Conservation (phyloP, 2,797 vertebrate species). For the Manis pentadactyla region DNA sequence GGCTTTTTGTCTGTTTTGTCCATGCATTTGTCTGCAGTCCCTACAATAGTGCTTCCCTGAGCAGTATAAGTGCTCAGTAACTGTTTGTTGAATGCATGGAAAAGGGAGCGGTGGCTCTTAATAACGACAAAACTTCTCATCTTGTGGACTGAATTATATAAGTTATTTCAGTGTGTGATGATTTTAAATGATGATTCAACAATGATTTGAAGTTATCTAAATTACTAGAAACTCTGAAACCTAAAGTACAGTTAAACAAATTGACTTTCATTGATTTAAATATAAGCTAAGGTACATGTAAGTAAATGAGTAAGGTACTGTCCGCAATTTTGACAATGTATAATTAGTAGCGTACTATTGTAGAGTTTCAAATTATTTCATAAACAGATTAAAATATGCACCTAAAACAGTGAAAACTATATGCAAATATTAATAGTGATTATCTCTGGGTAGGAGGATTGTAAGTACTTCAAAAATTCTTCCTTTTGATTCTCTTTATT, state of each 20-base stretch:
- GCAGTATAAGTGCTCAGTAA: not conserved
- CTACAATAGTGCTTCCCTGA: not conserved
- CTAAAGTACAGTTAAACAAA: slow-evolving; percentile 7
- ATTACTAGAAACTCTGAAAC: not conserved
- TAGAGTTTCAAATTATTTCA: not conserved
- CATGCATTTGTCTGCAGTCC: not conserved
- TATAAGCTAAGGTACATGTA: not conserved
- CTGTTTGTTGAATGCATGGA: not conserved
- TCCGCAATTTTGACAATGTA: not conserved
- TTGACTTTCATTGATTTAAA: not conserved
- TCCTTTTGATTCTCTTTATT: not conserved
- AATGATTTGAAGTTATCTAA: not conserved
- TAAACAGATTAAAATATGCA: not conserved
- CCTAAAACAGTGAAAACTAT: not conserved
- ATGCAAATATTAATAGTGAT: not conserved
- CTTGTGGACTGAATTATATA: not conserved
- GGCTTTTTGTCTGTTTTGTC: not conserved
- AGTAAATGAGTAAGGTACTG: not conserved
- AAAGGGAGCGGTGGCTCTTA: not conserved
- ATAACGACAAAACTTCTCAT: not conserved
- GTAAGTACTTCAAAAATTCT: not conserved
- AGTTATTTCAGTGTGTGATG: not conserved
- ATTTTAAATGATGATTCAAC: slow-evolving; percentile 3
- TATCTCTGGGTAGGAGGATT: not conserved
- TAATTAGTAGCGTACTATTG: not conserved